Conservation (phyloP, 2,888 invertebrate genomes). For the Rotaria socialis region DNA sequence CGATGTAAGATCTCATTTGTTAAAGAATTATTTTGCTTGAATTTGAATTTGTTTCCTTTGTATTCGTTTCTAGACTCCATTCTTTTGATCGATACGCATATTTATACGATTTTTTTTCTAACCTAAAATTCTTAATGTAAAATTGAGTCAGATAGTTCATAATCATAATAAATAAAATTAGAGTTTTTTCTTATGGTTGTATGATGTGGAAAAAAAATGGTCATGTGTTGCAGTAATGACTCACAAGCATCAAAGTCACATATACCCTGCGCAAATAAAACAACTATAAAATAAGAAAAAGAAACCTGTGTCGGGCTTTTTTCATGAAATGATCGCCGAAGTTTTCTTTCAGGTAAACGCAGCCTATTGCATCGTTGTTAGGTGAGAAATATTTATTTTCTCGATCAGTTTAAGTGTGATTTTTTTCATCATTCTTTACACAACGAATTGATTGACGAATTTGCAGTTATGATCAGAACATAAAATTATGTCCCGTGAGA, state of each 20-base stretch:
- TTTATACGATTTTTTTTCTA: not conserved
- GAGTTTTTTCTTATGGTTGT: not conserved
- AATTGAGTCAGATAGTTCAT: not conserved
- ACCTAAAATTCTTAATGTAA: not conserved
- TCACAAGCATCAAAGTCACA: not conserved
- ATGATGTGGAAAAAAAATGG: not conserved
- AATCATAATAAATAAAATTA: not conserved
- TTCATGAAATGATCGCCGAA: not conserved
- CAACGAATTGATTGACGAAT: too few species aligned
- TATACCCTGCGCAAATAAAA: not conserved
- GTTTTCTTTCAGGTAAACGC: not conserved
- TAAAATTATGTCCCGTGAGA: too few species aligned
- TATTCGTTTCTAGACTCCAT: conserved; percentile 5
- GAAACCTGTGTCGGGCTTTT: not conserved
- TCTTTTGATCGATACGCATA: not conserved
- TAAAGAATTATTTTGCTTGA: too few species aligned
- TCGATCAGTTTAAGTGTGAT: too few species aligned
- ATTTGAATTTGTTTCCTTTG: not conserved
- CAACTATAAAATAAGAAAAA: not conserved
- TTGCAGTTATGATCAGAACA: too few species aligned
- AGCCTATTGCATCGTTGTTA: too few species aligned
- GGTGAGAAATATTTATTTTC: too few species aligned
- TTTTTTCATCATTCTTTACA: too few species aligned
- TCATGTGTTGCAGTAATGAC: not conserved
- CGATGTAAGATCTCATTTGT: not conserved